Base-by-base conservation (phyloP, 2,797 vertebrate species). In the Pogoniulus pusillus region DNA sequence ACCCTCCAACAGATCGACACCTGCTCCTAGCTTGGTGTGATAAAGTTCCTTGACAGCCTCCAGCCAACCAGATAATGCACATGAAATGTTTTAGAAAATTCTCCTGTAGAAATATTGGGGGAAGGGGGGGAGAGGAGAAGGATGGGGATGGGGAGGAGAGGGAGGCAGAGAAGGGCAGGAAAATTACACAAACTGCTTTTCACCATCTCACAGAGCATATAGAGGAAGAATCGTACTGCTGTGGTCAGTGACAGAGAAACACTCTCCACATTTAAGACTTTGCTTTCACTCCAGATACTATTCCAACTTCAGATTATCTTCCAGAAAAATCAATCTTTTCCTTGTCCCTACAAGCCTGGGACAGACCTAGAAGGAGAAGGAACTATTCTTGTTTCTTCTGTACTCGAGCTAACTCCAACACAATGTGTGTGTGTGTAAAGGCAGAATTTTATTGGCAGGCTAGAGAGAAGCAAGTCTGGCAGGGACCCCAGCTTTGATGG, bases 401-500 rank as follows among this genome's bases (percentile, higher is more conserved):
- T 60, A 11, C 53, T 62, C 30, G 32, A 66, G 62, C 62, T 81
- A 92, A 94, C 94, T 43, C 72, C 73, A 84, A 92, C 91, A 68
- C 29, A 58, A 9, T 26, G 22, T 12, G 16, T 45, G 37, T 63
- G 17, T 35, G 32, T 37, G 4, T 60, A 82, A 82, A 84, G 43
- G 59, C 47, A 87, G 62, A 77, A 80, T 93, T 95, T 87, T 87
- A 85, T 82, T 75, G 82, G 81, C 57, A 71, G 77, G 39, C 51
- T 47, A 72, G 66, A 81, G 35, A 86, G 82, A 89, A 89, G 82
- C 9, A 72, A 64, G 39, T 84, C 81, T 83, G 69, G 29, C 79
- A 89, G 63, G 16, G 65, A n/a, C 85, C 41, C 17, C 41, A 53
- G 85, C 85, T 96, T 95, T 96, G 89, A 93, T 66, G 68, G 60